phyloP scores from a whole-genome alignment of 2,888 invertebrate genomes.

The Trichopoda pennipes region DNA sequence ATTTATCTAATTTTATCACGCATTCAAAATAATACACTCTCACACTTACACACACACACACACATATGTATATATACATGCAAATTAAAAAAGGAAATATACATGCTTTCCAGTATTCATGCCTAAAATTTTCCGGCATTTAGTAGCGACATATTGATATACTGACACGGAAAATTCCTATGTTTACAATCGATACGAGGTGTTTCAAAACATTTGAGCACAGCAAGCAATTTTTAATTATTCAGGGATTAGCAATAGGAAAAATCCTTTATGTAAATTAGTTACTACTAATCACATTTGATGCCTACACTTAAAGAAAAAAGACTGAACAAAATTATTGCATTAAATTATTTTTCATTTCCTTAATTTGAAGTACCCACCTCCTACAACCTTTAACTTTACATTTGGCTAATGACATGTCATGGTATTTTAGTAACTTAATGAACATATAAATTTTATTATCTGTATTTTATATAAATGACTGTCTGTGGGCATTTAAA shows the following conservation, averaged over 20 bases:
- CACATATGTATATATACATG: background rate
- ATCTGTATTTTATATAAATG: slow-evolving; percentile 15
- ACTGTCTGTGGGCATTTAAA: slow-evolving; percentile 9
- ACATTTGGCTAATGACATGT: slow-evolving; percentile 53
- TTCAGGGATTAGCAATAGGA: too few relatives aligned
- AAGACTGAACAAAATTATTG: too few relatives aligned
- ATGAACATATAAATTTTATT: background rate
- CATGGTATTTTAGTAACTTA: slow-evolving; percentile 35
- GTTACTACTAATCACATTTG: too few relatives aligned
- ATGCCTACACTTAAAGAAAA: too few relatives aligned
- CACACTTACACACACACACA: background rate
- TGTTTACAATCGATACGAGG: slow-evolving; percentile 9
- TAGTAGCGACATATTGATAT: slow-evolving; percentile 9
- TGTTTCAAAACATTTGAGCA: too few relatives aligned
- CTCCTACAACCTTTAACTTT: slow-evolving; percentile 39
- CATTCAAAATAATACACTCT: background rate
- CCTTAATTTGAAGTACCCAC: background rate
- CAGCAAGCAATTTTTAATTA: too few relatives aligned
- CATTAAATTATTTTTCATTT: too few relatives aligned
- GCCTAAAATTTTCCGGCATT: slow-evolving; percentile 17
- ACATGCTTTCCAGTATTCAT: slow-evolving; percentile 23
- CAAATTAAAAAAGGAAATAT: too few relatives aligned
- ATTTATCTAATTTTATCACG: slow-evolving; percentile 56
- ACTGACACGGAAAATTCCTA: slow-evolving; percentile 28
- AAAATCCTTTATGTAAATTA: too few relatives aligned